Conservation (phyloP, 2,113 vertebrate genomes). For the Urocolius indicus region DNA sequence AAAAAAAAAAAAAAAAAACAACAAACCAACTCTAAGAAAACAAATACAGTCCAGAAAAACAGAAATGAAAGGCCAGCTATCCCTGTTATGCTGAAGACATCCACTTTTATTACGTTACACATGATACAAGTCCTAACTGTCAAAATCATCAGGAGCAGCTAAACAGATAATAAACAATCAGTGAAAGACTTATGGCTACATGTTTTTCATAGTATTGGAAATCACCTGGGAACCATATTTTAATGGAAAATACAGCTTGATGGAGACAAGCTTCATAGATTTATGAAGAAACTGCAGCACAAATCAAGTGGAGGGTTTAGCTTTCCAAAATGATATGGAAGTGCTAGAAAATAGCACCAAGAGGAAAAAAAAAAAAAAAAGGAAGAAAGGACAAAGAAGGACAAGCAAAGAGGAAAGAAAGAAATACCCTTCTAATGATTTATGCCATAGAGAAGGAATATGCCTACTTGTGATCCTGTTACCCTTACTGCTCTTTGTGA, state of each 20-base stretch:
- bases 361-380: not conserved
- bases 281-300: constrained; percentile 79
- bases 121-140: constrained; percentile 77
- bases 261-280: constrained; percentile 74
- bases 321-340: constrained; percentile 68
- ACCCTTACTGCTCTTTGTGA: constrained; percentile 45
- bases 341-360: constrained; percentile 40
- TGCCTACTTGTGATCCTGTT: constrained; percentile 63
- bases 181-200: constrained; percentile 78
- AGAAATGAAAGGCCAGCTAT: constrained; percentile 54
- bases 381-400: constrained; percentile 2
- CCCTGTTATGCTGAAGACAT: constrained; percentile 69
- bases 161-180: constrained; percentile 76
- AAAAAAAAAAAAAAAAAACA: not conserved
- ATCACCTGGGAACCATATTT: constrained; percentile 84
- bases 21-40: not conserved
- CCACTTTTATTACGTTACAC: constrained; percentile 80
- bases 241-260: constrained; percentile 84
- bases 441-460: constrained; percentile 71
- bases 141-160: constrained; percentile 81
- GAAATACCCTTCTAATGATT: constrained; percentile 65
- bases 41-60: not conserved
- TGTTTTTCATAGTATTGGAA: constrained; percentile 81
- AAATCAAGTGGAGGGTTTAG: constrained; percentile 76
- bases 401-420: not conserved